Evolutionary conservation across 2,113 vertebrate genomes (phyloP).

Genomic region (Pelobates fuscus): DNA sequence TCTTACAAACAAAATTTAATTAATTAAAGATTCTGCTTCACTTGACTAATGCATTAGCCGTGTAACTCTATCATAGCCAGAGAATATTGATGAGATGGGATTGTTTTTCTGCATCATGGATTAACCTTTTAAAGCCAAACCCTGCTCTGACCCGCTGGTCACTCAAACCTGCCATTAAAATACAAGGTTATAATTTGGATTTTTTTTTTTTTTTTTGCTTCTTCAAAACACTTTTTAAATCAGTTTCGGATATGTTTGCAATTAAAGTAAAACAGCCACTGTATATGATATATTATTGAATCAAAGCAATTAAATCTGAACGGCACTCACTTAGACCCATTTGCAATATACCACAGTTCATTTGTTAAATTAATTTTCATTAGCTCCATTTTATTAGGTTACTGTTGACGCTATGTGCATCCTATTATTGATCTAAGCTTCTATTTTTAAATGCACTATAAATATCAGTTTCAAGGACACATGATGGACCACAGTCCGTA

Average conservation of each 20-base stretch:
- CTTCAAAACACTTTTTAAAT: no score
- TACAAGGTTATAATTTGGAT: no score
- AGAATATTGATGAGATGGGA: not conserved
- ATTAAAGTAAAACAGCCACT: no score
- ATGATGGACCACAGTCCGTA: not conserved
- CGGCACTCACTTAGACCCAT: no score
- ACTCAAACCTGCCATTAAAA: no score
- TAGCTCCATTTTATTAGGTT: not conserved
- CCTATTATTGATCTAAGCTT: conserved; percentile 9
- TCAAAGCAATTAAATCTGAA: no score
- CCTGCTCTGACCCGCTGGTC: no score
- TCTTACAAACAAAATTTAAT: not conserved
- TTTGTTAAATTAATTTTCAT: conserved; percentile 5
- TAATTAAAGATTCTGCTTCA: conserved; percentile 12
- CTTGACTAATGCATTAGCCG: conserved; percentile 10
- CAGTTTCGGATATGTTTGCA: no score
- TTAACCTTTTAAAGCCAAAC: no score
- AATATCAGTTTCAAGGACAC: conserved; percentile 3
- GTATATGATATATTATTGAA: no score
- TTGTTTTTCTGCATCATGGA: no score
- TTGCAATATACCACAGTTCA: not conserved
- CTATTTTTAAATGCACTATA: conserved; percentile 2
- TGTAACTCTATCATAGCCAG: not conserved
- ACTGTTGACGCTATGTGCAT: not conserved
- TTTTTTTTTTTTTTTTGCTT: no score